Conservation (phyloP, 2,113 vertebrate genomes). For the Onychorhynchus coronatus region DNA sequence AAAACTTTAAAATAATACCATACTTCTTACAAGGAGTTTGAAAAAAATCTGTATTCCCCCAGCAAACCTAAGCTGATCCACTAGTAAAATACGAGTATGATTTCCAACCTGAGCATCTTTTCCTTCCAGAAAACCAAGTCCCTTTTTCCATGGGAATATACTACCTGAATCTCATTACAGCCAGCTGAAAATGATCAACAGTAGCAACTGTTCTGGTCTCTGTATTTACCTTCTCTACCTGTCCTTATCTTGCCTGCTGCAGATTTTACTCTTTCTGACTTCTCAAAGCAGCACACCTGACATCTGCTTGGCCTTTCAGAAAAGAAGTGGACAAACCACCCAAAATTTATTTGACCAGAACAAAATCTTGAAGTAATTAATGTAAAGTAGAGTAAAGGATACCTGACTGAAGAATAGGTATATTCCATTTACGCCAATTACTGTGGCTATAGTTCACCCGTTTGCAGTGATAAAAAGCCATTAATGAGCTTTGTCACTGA, state of each 20-base stretch:
- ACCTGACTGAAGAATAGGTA: constrained; percentile 52
- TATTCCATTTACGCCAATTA: constrained; percentile 65
- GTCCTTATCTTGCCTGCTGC: not conserved
- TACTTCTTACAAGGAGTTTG: not conserved
- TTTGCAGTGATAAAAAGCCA: constrained; percentile 57
- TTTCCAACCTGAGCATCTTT: not conserved
- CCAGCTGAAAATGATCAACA: not conserved
- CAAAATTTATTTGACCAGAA: constrained; percentile 46
- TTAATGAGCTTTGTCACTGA: constrained; percentile 69
- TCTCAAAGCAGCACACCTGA: not conserved
- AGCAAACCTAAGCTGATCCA: not conserved
- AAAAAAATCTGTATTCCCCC: not conserved
- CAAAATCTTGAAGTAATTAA: constrained; percentile 52
- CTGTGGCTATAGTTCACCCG: constrained; percentile 59
- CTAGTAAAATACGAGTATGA: rapidly evolving
- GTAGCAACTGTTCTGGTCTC: not conserved
- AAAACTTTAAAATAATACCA: not conserved
- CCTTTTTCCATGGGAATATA: not conserved
- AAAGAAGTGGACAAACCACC: not conserved
- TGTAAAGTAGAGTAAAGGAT: constrained; percentile 33
- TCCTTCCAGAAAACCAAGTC: not conserved
- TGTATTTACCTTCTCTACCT: not conserved
- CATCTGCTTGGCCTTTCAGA: constrained; percentile 6
- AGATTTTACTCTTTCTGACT: not conserved
- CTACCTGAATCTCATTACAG: not conserved